Base-by-base conservation (phyloP, 2,113 vertebrate genomes). In the Trochalopteron elliotii region DNA sequence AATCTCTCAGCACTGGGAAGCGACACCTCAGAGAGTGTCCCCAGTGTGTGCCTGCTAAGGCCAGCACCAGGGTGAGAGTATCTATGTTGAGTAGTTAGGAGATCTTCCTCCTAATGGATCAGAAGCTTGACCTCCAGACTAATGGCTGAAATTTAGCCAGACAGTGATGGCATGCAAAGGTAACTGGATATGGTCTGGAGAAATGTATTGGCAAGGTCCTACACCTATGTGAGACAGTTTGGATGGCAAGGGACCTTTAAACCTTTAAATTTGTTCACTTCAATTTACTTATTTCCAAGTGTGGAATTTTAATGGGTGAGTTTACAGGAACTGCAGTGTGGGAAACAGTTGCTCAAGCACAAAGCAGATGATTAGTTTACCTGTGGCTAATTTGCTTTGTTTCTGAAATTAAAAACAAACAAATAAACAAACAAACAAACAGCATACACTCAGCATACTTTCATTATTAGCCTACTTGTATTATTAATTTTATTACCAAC, bases 21-120 rank as follows among this genome's bases (percentile, higher is more conserved):
- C 0, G 12, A 23, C 9, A n/a, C 13, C 9, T 4, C 24, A 22
- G 69, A 33, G 61, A 3, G 0, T 5, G n/a, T 49, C n/a, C 61
- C 57, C 0, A 0, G 17, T 33, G 44, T n/a, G 47, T 0, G 1
- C 7, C 53, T 72, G 85, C 37, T 42, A 50, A 45, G 0, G 1
- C 33, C 87, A 87, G 31, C 42, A 47, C 24, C 72, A 20, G 55
- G 56, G 57, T 42, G 64, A 83, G n/a, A 17, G 16, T 50, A 35
- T 17, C 30, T 30, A 3, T 24, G 35, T 33, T n/a, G 11, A 50
- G 47, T 2, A 5, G 2, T 24, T 30, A 19, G 45, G 28, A 67
- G 35, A 50, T 28, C 25, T 35, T 78, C 21, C 37, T 27, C 9
- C 2, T 25, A 28, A 11, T 39, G 37, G 16, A 45, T 18, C 2